phyloP scores from a whole-genome alignment of 2,797 vertebrate genomes.

The Valencia hispanica region DNA sequence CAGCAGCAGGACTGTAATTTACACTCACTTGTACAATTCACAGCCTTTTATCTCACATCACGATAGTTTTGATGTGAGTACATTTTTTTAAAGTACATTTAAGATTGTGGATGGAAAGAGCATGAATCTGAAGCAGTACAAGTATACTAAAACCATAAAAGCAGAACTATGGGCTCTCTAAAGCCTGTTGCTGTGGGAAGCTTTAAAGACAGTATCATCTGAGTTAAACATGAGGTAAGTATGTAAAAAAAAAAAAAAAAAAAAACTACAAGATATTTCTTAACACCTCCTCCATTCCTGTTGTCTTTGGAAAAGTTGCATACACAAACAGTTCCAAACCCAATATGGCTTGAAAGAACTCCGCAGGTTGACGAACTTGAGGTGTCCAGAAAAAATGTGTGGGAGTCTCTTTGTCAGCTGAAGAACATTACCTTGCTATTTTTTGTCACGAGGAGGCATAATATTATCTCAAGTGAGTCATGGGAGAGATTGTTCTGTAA shows the following conservation, averaged over 20 bases:
- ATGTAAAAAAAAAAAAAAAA: constrained; percentile 64
- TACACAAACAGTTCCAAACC: constrained; percentile 52
- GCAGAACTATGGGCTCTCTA: neutral
- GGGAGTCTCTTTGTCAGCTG: constrained; percentile 31
- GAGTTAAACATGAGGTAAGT: constrained; percentile 54
- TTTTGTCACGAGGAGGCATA: constrained; percentile 15
- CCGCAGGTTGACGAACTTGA: constrained; percentile 52
- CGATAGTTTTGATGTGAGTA: neutral
- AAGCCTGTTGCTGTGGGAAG: constrained; percentile 28
- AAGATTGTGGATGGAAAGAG: neutral
- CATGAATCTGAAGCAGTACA: neutral
- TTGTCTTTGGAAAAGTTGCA: constrained; percentile 66
- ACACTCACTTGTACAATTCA: constrained; percentile 14
- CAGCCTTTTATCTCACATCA: constrained; percentile 15
- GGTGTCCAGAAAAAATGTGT: constrained; percentile 41
- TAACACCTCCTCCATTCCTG: constrained; percentile 57
- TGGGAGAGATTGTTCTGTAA: constrained; percentile 24
- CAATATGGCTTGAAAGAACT: constrained; percentile 62
- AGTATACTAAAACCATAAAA: neutral
- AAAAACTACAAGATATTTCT: constrained; percentile 57
- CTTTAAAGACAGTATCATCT: constrained; percentile 49
- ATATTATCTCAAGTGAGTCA: constrained; percentile 54
- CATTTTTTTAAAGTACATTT: neutral
- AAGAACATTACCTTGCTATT: constrained; percentile 29
- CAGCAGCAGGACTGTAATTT: constrained; percentile 11